Conservation (phyloP, 2,113 vertebrate species). For the Hippocampus mohnikei region DNA sequence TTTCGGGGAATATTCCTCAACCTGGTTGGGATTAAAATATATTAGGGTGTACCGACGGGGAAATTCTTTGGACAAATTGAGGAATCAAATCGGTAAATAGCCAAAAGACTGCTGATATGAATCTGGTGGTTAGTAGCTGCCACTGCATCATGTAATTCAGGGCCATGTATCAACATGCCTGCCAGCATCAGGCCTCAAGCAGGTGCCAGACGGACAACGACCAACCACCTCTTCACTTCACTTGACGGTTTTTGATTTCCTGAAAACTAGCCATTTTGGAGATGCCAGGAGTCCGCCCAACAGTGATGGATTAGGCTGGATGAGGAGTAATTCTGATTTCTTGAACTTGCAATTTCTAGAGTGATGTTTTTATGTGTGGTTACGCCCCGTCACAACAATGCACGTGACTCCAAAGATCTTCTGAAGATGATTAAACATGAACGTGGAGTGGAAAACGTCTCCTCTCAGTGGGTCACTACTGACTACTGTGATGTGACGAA, state of each 20-base stretch:
- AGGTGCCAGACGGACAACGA: slow-evolving; percentile 74
- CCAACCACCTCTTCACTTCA: slow-evolving; percentile 56
- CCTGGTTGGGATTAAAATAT: slow-evolving; percentile 44
- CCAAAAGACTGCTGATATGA: slow-evolving; percentile 73
- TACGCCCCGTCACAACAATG: no score
- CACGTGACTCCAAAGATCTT: no score
- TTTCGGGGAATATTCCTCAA: slow-evolving; percentile 51
- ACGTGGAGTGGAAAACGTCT: background rate
- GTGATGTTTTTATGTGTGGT: no score
- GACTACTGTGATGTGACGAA: no score
- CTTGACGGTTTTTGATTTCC: background rate
- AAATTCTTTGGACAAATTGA: slow-evolving; percentile 71
- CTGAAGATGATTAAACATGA: background rate
- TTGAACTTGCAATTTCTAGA: no score
- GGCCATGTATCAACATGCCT: slow-evolving; percentile 76
- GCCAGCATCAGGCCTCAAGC: slow-evolving; percentile 67
- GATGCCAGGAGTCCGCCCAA: no score
- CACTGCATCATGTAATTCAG: slow-evolving; percentile 76
- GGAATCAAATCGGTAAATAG: slow-evolving; percentile 75
- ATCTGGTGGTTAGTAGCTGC: slow-evolving; percentile 73
- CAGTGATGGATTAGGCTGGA: no score
- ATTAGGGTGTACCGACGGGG: slow-evolving; percentile 45
- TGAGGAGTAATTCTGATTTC: no score
- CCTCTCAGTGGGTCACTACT: no score
- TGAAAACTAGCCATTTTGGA: no score